Evolutionary conservation across 92 coral and sea anemone genomes (phyloP).

Genomic region (Plumapathes pennacea): DNA sequence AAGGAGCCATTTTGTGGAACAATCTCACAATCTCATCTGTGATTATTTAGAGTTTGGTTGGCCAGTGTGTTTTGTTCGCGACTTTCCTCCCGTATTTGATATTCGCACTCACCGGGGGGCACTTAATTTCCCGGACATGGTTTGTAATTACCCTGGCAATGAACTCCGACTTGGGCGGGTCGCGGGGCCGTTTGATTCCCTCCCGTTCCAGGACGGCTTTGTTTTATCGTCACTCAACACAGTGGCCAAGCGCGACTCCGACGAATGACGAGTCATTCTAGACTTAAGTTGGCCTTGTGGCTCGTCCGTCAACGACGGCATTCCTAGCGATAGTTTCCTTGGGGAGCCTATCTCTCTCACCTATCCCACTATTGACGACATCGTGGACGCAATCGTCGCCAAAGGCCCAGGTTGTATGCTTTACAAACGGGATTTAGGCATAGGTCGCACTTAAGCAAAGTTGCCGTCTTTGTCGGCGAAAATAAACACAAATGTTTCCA

Average conservation of each 20-base stretch:
- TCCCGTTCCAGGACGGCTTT: slow-evolving; percentile 16
- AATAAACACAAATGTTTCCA: too few species aligned
- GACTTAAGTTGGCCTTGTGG: slow-evolving; percentile 44
- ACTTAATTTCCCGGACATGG: slow-evolving; percentile 6
- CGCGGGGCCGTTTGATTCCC: slow-evolving; percentile 19
- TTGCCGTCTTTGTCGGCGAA: too few species aligned
- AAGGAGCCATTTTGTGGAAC: too few species aligned
- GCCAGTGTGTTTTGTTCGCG: slow-evolving; percentile 17
- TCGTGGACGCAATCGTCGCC: slow-evolving; percentile 21
- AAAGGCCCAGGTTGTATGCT: slow-evolving; percentile 18
- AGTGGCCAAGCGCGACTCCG: slow-evolving; percentile 17
- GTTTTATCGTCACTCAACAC: slow-evolving; percentile 42
- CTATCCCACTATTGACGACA: slow-evolving; percentile 21
- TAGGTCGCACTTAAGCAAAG: too few species aligned
- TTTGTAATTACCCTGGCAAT: slow-evolving; percentile 3
- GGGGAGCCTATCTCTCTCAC: slow-evolving; percentile 28
- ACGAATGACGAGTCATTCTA: slow-evolving; percentile 24
- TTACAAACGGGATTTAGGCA: slow-evolving; percentile 32
- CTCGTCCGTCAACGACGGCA: slow-evolving; percentile 41
- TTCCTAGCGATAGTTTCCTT: slow-evolving; percentile 8
- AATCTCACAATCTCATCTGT: slow-evolving; percentile 13
- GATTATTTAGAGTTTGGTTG: slow-evolving; percentile 29
- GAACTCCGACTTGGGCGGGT: slow-evolving; percentile 18
- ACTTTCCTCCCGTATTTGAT: slow-evolving; percentile 10
- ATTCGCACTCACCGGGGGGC: slow-evolving; percentile 26